phyloP scores from a whole-genome alignment of 2,113 vertebrate genomes.

The Panthera tigris region DNA sequence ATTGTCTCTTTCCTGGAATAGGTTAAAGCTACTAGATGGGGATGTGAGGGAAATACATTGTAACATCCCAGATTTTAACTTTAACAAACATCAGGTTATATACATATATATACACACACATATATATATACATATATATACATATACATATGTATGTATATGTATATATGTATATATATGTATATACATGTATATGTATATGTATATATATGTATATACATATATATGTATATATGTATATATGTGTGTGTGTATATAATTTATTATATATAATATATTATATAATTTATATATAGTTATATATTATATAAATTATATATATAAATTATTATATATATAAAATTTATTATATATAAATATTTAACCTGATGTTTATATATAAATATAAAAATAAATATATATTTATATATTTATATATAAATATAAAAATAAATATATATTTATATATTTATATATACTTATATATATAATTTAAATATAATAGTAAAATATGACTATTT shows the following conservation, averaged over 20 bases:
- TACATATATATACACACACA: not conserved
- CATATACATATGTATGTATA: too few species aligned
- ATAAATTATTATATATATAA: not conserved
- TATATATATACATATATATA: rapidly evolving
- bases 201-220: too few species aligned
- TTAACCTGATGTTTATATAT: not conserved
- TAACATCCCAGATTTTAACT: not conserved
- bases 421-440: not conserved
- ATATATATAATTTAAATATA: not conserved
- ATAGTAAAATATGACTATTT: not conserved
- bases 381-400: not conserved
- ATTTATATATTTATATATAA: not conserved
- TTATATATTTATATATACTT: not conserved
- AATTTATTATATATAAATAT: not conserved
- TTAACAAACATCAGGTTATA: not conserved
- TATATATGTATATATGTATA: too few species aligned
- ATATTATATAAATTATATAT: not conserved
- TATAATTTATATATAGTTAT: not conserved
- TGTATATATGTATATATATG: too few species aligned
- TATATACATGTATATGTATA: rapidly evolving
- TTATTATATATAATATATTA: not conserved
- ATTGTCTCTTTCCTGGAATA: constrained; percentile 35
- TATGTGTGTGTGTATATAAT: too few species aligned
- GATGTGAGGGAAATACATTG: not conserved
- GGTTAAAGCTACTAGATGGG: not conserved